Base-by-base conservation (phyloP, 2,888 invertebrate species). In the Chironomus riparius region DNA sequence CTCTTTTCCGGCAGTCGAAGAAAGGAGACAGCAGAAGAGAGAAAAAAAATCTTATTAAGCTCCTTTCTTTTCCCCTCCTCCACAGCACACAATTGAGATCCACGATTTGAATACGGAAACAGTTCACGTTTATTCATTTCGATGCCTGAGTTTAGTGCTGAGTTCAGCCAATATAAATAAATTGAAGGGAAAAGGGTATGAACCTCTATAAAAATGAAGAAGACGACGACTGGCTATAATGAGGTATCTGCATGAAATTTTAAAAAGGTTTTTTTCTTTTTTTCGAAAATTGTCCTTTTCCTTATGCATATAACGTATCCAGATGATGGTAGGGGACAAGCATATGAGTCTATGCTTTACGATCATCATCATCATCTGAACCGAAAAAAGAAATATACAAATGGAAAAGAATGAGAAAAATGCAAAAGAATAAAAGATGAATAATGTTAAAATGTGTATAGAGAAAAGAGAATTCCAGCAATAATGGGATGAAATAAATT, bases 41-140 rank as follows among this genome's bases (percentile, higher is more conserved):
- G n/a, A 15, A 56, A 56, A 72, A 62, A 61, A 65, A 68, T 74
- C 47, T 48, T 48, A 74, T 74, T 74, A 74, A 74, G 68, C 28
- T 72, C 56, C 61, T 72, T 72, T 56, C 1, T 10, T 10, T 28
- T 3, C 24, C 24, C 65, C n/a, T 1, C n/a, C n/a, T 56, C 18
- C 56, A 56, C 28, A n/a, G 48, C 74, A 68, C 10, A 38, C 68
- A 68, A 65, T 74, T 74, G 74, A 7, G 74, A 15, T 38, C 56
- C 72, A 72, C 72, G 68, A 68, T 74, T 74, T 74, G 74, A 74
- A 74, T 74, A 68, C 68, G 68, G 62, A 74, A 74, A 62, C 38
- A 74, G 74, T 21, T 65, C 74, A 74, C 74, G 74, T 74, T 68
- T 68, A 65, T 21, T 65, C 65, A 65, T 65, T 65, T 65, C 24